Base-by-base conservation (phyloP, 2,888 invertebrate species). In the Nipponacmea schrenckii region DNA sequence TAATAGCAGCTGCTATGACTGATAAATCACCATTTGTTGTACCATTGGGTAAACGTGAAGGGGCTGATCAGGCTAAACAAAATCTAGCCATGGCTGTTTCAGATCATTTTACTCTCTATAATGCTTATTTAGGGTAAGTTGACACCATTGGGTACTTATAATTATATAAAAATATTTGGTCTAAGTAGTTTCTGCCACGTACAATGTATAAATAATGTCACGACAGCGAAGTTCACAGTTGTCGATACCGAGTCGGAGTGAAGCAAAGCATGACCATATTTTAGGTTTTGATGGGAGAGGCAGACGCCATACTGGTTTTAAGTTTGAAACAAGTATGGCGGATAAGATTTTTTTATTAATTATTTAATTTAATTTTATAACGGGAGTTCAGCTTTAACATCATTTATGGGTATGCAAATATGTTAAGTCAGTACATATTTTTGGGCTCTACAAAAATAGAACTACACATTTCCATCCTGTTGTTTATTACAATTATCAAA, bases 21-120 rank as follows among this genome's bases (percentile, higher is more conserved):
- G 86, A 85, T 67, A 88, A 87, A 72, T 86, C 87, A 26, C 87
- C 87, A 26, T 88, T 88, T 80, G 82, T 83, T 62, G 84, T 81
- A 8, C 86, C 86, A 0, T 68, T 87, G 10, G 83, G 83, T 20
- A 84, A 84, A 71, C 79, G 81, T 39, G 85, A 84, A 26, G 76
- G 82, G 39, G 85, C 85, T 7, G 82, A 85, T 63, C 64, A 77
- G 0, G 85, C 85, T 5, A 85, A 84, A 73, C 77, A 77, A 63
- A 71, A 80, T 7, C 44, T 87, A 73, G 76, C 85, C 20, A 74
- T 83, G n/a, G 81, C 84, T 44, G 77, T 79, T 67, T 86, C 86
- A 24, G 87, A 87, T 71, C 86, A 86, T 62, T 77, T 87, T 7
- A 86, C 82, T 14, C 66, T 83, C 3, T 81, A 80, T 64, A 64